Conservation (phyloP, 1,140 invertebrate genomes). For the Brachionus asplanchnoidis region DNA sequence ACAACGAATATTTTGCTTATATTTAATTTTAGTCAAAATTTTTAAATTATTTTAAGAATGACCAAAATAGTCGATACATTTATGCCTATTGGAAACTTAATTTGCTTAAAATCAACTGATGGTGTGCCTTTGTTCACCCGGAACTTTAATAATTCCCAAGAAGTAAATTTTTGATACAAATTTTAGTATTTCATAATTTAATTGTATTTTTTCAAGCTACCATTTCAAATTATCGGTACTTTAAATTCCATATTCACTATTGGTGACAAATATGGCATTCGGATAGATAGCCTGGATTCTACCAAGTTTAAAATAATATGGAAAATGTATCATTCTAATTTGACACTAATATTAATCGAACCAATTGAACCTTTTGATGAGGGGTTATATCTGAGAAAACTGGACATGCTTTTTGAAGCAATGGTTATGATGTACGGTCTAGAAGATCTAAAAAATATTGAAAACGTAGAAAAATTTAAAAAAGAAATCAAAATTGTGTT, state of each 20-base stretch:
- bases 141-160: neutral
- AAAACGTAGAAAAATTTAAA: conserved; percentile 73
- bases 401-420: conserved; percentile 68
- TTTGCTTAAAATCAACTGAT: neutral
- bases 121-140: conserved; percentile 16
- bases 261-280: conserved; percentile 66
- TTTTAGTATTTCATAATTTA: neutral
- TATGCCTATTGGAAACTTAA: neutral
- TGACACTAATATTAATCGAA: conserved; percentile 56
- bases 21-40: neutral
- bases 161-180: neutral
- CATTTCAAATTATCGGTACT: conserved; percentile 72
- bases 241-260: conserved; percentile 79
- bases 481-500: conserved; percentile 23
- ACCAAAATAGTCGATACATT: neutral
- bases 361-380: conserved; percentile 50
- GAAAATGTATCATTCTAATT: conserved; percentile 66
- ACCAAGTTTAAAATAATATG: conserved; percentile 68
- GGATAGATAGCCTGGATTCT: conserved; percentile 64
- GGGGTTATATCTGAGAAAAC: conserved; percentile 58
- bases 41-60: neutral
- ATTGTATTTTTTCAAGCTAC: conserved; percentile 62
- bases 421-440: conserved; percentile 72
- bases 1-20: neutral
- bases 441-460: conserved; percentile 68